phyloP scores from a whole-genome alignment of 2,888 invertebrate genomes.

The Andrena camellia region DNA sequence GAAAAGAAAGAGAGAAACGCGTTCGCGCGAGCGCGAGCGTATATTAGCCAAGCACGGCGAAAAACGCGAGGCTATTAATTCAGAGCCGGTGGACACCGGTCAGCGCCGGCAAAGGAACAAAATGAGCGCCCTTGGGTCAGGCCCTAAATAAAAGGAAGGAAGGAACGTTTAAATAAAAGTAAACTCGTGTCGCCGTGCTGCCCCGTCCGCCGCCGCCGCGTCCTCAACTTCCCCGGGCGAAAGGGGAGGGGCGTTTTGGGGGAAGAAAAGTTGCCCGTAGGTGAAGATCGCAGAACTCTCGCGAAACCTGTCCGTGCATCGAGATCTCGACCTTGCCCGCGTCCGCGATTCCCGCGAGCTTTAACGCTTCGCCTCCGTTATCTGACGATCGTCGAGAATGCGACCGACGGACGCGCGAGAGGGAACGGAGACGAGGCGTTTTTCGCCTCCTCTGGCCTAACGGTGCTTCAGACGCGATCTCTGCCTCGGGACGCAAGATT shows the following conservation, averaged over 20 bases:
- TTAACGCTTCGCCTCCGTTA: conserved; percentile 68
- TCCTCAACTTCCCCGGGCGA: conserved; percentile 49
- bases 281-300: conserved; percentile 51
- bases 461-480: conserved; percentile 44
- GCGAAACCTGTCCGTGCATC: conserved; percentile 68
- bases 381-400: conserved; percentile 64
- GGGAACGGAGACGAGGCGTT: conserved; percentile 44
- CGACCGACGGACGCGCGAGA: conserved; percentile 24
- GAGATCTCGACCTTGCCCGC: conserved; percentile 71
- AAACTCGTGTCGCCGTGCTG: conserved; percentile 82
- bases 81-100: conserved; percentile 80
- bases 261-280: conserved; percentile 73
- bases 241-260: conserved; percentile 18
- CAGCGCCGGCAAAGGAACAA: conserved; percentile 77
- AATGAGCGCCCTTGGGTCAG: conserved; percentile 80
- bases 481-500: conserved; percentile 23
- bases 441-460: conserved; percentile 37
- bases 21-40: conserved; percentile 45
- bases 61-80: conserved; percentile 81
- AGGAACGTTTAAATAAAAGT: conserved; percentile 85
- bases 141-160: conserved; percentile 84
- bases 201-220: conserved; percentile 39
- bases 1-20: conserved; percentile 22
- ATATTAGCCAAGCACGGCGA: conserved; percentile 80
- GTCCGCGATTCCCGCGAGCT: conserved; percentile 62